Evolutionary conservation across 1,140 invertebrate genomes (phyloP).

Genomic region (Acromyrmex charruanus): DNA sequence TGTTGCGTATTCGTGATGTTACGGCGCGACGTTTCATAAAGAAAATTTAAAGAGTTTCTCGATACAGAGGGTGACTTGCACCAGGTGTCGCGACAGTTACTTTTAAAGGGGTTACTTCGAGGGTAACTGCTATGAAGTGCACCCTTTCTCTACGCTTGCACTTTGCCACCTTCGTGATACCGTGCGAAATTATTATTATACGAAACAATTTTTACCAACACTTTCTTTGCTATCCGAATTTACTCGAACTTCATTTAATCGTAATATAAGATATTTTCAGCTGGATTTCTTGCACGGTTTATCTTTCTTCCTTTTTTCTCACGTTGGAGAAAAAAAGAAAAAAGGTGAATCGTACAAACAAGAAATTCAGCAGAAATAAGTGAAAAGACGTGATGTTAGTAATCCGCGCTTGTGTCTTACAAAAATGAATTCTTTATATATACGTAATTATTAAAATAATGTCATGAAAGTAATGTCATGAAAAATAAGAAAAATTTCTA

Average conservation of each 20-base stretch:
- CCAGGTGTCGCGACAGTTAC: constrained; percentile 79
- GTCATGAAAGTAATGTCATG: background rate
- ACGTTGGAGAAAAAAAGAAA: no score
- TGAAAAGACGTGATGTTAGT: background rate
- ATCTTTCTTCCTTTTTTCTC: no score
- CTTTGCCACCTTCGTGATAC: constrained; percentile 68
- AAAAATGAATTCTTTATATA: background rate
- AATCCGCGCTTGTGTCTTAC: background rate
- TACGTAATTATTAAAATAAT: no score
- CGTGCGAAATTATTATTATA: constrained; percentile 74
- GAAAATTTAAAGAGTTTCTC: constrained; percentile 59
- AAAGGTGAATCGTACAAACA: no score
- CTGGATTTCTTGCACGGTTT: no score
- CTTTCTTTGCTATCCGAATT: constrained; percentile 37
- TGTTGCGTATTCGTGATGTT: background rate
- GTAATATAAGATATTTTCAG: no score
- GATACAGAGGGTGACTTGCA: constrained; percentile 66
- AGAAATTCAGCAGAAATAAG: no score
- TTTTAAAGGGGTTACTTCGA: constrained; percentile 80
- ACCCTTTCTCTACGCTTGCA: constrained; percentile 53
- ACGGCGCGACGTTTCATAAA: constrained; percentile 57
- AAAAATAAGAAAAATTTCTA: background rate
- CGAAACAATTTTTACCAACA: constrained; percentile 64
- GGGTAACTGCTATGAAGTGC: constrained; percentile 72
- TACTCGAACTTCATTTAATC: constrained; percentile 41